A percentile compares a stretch with the other conserved stretches of the same genome.
Conservation (phyloP, 2,797 vertebrate species). For the Graptemys geographica region DNA sequence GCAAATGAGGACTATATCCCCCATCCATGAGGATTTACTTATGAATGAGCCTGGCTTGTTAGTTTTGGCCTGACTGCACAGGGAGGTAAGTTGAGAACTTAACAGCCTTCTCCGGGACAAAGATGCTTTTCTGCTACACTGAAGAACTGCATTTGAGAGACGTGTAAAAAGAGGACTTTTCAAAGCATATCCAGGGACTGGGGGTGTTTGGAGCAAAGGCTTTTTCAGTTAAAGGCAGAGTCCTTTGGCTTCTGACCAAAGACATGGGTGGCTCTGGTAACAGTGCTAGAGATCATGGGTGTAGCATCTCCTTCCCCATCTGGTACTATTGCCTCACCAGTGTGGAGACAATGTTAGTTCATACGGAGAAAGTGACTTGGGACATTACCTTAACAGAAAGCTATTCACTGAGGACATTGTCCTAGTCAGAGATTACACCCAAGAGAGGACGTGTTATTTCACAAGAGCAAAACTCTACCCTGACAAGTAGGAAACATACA, state of each 20-base stretch:
- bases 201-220: not conserved
- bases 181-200: not conserved
- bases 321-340: conserved; percentile 13
- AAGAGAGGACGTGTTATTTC: conserved; percentile 1
- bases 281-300: conserved; percentile 9
- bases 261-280: not conserved
- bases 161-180: not conserved
- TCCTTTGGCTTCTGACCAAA: conserved; percentile 15
- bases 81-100: not conserved
- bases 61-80: not conserved
- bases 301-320: conserved; percentile 10
- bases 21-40: not conserved
- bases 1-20: not conserved
- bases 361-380: conserved; percentile 31
- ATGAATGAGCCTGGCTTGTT: not conserved
- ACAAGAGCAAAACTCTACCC: conserved; percentile 14
- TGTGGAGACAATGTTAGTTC: conserved; percentile 14
- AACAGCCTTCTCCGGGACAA: not conserved
- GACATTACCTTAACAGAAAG: conserved; percentile 57
- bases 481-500: not conserved
- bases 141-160: not conserved
- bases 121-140: not conserved
- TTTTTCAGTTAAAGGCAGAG: not conserved
- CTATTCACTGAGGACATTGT: conserved; percentile 60
- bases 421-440: conserved; percentile 10